Evolutionary conservation across 2,797 vertebrate genomes (phyloP).

Genomic region (Acestrorhynchus altus): DNA sequence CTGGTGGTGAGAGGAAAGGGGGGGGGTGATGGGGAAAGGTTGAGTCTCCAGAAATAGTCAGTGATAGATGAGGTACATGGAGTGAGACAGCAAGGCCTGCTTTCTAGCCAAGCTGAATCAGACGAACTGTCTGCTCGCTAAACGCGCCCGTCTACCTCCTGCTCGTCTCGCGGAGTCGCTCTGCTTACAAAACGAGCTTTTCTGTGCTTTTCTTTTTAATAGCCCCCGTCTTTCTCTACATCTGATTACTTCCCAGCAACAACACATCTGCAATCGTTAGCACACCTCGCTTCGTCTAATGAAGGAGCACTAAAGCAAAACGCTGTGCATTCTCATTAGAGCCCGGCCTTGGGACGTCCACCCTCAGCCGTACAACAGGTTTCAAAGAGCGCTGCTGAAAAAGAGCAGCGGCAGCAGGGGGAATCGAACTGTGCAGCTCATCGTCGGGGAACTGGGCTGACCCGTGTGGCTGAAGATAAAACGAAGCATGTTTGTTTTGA

Average conservation of each 20-base stretch:
- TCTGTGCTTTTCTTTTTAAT: constrained; percentile 29
- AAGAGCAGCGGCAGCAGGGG: constrained; percentile 3
- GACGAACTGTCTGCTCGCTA: constrained; percentile 77
- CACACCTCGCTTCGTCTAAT: constrained; percentile 74
- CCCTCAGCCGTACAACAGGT: not conserved
- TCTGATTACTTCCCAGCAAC: constrained; percentile 64
- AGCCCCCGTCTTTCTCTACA: constrained; percentile 29
- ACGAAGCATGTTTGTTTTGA: not conserved
- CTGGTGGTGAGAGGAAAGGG: not conserved
- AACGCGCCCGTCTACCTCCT: constrained; percentile 65
- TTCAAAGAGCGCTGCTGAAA: constrained; percentile 21
- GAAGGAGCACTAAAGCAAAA: constrained; percentile 70
- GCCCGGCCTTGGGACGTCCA: constrained; percentile 45
- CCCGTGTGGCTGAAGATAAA: not conserved
- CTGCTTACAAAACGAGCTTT: constrained; percentile 69
- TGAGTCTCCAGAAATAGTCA: constrained; percentile 76
- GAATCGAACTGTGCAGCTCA: constrained; percentile 29
- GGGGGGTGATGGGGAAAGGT: constrained; percentile 56
- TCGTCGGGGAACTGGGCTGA: not conserved
- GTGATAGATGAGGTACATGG: constrained; percentile 82
- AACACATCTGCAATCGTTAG: constrained; percentile 79
- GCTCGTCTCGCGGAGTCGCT: constrained; percentile 70
- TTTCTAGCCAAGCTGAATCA: constrained; percentile 80
- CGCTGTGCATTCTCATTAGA: constrained; percentile 65
- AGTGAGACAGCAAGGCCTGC: constrained; percentile 75